Conservation (phyloP, 2,888 invertebrate genomes). For the Plagodis pulveraria region DNA sequence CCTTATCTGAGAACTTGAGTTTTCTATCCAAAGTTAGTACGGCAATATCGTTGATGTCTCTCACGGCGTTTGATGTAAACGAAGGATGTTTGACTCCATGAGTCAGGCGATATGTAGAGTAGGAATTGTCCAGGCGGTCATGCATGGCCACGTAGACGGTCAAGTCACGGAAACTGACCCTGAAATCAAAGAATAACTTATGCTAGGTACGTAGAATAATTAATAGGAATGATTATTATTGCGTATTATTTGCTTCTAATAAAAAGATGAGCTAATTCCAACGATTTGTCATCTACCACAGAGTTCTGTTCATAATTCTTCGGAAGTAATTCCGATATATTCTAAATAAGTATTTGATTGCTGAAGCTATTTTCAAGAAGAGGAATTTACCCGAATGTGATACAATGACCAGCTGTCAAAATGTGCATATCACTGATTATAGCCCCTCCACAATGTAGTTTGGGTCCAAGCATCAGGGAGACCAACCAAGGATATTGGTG, state of each 20-base stretch:
- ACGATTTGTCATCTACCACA: too few relatives aligned
- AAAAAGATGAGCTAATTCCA: too few relatives aligned
- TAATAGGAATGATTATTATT: too few relatives aligned
- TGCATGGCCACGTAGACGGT: conserved; percentile 80
- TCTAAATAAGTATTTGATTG: neutral
- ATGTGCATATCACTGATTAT: conserved; percentile 83
- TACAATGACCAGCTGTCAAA: conserved; percentile 85
- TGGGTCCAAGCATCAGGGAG: conserved; percentile 74
- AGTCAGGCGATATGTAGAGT: conserved; percentile 51
- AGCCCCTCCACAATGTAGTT: conserved; percentile 84
- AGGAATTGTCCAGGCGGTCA: conserved; percentile 68
- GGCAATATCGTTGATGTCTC: conserved; percentile 86
- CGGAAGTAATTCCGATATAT: too few relatives aligned
- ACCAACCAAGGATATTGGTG: conserved; percentile 85
- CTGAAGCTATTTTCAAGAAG: neutral
- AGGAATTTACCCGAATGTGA: conserved; percentile 76
- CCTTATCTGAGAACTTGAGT: conserved; percentile 69
- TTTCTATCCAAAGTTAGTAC: conserved; percentile 75
- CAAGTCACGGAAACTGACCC: conserved; percentile 68
- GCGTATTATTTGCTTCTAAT: too few relatives aligned
- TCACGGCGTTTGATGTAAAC: conserved; percentile 80
- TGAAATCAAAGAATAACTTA: conserved; percentile 39
- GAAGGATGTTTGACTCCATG: conserved; percentile 74
- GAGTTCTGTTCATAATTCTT: too few relatives aligned
- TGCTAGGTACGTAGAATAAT: too few relatives aligned